Evolutionary conservation across 2,113 vertebrate genomes (phyloP), one percentile per base, ranked within the genome.

Genomic region (Ceyx cyanopectus): DNA sequence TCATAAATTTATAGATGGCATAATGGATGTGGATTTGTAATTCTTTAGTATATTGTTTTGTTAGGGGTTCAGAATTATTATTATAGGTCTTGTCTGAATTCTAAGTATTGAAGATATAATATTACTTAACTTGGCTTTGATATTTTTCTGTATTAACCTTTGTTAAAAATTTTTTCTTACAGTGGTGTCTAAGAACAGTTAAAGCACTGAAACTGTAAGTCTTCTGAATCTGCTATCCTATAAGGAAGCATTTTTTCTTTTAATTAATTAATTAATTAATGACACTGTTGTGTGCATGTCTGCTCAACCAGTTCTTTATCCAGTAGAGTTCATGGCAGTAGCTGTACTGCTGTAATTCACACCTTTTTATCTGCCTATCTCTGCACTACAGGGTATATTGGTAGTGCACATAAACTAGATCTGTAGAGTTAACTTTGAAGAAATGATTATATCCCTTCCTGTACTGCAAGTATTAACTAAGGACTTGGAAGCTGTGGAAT

Each of bases 161-260:
- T 73, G 50, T 48, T 74, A 95, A 67, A 57, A 72, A 76, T 24
- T 67, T 70, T 5, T 18, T 85, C 32, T 83, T 60, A 22, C 19
- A 13, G 7, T 26, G 40, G 40, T n/a, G 60, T 3, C 43, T 83
- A n/a, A 82, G 53, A 93, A 45, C 29, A 72, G 37, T 69, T 76
- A 91, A 91, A 58, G 65, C 27, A 50, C n/a, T 78, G 27, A 74
- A 95, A 51, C 24, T 66, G 32, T 56, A 90, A 40, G 6, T 23
- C 72, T 81, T 56, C 81, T 86, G 79, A 88, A 73, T 78, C 14
- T 86, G 5, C 46, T 81, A 12, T 27, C 48, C n/a, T 61, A 34
- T 30, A 74, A 72, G 26, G 27, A 77, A 7, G 18, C 17, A 87
- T n/a, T 40, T 63, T 90, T 90, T 93, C 12, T 92, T 86, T 75